A percentile compares a stretch with the other conserved stretches of the same genome.
phyloP scores from a whole-genome alignment of 2,113 vertebrate genomes.

The Cyphomyrus discorhynchus region DNA sequence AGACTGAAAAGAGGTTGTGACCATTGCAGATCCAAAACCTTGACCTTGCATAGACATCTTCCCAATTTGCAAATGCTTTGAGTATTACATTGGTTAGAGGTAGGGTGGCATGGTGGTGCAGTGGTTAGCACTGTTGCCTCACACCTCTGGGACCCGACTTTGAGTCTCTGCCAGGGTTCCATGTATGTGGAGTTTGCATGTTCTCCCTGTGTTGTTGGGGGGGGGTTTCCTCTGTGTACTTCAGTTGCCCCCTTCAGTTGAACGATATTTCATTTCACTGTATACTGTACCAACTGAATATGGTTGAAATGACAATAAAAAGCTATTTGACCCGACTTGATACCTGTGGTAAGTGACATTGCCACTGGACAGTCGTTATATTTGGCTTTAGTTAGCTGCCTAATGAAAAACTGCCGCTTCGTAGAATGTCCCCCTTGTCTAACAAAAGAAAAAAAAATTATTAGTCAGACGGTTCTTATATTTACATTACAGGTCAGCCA shows the following conservation, averaged over 20 bases:
- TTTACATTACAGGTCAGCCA: background rate
- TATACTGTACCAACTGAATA: no score
- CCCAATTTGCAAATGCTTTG: background rate
- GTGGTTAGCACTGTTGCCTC: background rate
- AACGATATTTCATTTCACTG: no score
- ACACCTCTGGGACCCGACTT: background rate
- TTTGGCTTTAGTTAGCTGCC: no score
- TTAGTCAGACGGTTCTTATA: background rate
- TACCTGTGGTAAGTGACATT: background rate
- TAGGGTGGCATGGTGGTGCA: background rate
- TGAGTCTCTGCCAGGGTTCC: background rate
- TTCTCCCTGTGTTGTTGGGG: background rate
- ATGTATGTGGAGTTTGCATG: background rate
- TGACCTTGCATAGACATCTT: background rate
- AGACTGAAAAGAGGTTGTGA: background rate
- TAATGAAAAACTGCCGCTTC: no score
- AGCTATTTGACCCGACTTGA: background rate
- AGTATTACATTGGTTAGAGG: background rate
- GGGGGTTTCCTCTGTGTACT: background rate
- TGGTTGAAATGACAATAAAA: no score
- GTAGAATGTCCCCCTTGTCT: background rate
- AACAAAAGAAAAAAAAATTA: background rate
- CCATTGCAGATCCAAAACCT: background rate
- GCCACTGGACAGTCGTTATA: no score
- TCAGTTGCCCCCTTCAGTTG: no score